Base-by-base conservation (phyloP, 2,113 vertebrate genomes). In the Ornithorhynchus anatinus region DNA sequence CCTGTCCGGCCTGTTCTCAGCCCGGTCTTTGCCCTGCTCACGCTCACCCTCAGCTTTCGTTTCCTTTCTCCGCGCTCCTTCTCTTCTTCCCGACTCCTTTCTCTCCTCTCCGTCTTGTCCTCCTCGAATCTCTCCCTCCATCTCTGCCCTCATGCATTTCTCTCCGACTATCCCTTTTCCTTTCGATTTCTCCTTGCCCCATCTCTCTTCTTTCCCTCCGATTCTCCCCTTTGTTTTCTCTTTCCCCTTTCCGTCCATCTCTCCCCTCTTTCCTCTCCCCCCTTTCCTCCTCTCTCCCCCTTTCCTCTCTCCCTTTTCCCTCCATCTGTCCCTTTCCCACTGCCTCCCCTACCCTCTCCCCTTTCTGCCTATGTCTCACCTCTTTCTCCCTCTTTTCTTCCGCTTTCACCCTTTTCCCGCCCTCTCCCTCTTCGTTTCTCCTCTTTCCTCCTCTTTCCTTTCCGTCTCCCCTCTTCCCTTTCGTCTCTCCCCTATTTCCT, bases 71-170 rank as follows among this genome's bases (percentile, higher is more conserved):
- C 52, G 12, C 25, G 10, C 22, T 39, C 37, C 37, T 13, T 6
- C 52, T 12, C 61, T 23, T 71, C 22, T 15, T 44, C 59, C 63
- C 57, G 84, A 84, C 82, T 86, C 84, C 86, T 45, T 85, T 73
- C 84, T 84, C 84, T 85, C 84, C 84, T 75, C 50, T 59, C 73
- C 81, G 75, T 83, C 75, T 77, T 73, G 75, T 66, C 68, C 93
- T 89, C 91, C 82, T 75, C 73, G 75, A 64, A 64, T 86, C 81
- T 81, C 72, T 67, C 86, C 87, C 89, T 87, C 82, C 72, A 85
- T 84, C 86, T 84, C 85, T 87, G 81, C 79, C 45, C 42, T 44
- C 25, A 31, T 33, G 91, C 71, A 78, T 90, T 89, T 89, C 90
- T 91, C 52, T 32, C 52, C 20, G 14, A 23, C 60, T 72, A 44